A percentile compares a stretch with the other conserved stretches of the same genome.
These are phyloP conservation scores for Sebastes kiyomatsui DNA, from an alignment of 2,797 vertebrate genomes.

Conservation along the genomic window DNA sequence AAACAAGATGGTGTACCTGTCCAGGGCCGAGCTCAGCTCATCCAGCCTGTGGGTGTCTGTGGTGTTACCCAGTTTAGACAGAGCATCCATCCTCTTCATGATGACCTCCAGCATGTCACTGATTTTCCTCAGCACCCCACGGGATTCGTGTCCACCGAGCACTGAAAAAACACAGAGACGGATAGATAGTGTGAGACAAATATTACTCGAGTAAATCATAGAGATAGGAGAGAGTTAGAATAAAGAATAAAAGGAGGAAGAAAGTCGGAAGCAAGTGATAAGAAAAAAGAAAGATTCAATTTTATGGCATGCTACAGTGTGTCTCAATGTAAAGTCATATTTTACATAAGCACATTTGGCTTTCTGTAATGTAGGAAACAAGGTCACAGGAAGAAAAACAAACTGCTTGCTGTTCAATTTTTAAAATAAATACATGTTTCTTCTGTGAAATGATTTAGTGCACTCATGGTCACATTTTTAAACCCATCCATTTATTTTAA, in stretches of 20 bases:
- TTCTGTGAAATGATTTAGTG: not conserved
- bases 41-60: constrained; percentile 87
- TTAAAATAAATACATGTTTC: not conserved
- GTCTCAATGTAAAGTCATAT: not conserved
- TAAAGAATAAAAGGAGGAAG: not conserved
- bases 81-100: constrained; percentile 90
- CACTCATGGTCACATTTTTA: constrained; percentile 2
- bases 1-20: constrained; percentile 84
- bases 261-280: not conserved
- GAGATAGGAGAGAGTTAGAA: not conserved
- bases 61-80: constrained; percentile 90
- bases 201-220: not conserved
- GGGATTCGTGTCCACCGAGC: constrained; percentile 88
- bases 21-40: constrained; percentile 82
- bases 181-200: not conserved
- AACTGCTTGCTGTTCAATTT: not conserved
- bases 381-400: not conserved
- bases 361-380: not conserved
- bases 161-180: constrained; percentile 76
- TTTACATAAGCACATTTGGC: not conserved
- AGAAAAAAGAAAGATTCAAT: not conserved
- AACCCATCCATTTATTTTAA: constrained; percentile 11
- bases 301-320: not conserved
- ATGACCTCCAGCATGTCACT: constrained; percentile 96
- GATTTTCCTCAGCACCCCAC: constrained; percentile 92